Evolutionary conservation across 2,113 vertebrate species (phyloP), one percentile per base, ranked within the genome.

Genomic region (Chionis minor): DNA sequence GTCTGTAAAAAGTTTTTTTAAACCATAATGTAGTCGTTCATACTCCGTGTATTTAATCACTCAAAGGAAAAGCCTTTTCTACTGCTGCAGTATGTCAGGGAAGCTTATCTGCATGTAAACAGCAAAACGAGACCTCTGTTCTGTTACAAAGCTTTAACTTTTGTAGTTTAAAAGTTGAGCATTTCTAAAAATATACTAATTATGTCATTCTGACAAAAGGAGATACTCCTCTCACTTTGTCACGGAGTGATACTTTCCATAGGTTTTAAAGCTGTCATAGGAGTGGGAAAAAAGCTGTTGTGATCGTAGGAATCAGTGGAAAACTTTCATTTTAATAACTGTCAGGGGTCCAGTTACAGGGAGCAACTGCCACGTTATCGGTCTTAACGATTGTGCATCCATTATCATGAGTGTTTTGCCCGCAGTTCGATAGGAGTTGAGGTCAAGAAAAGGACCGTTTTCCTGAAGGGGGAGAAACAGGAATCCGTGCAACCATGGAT

Each of bases 61-160:
- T 94, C 2, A 2, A 85, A 92, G 74, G 28, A 85, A 91, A 94
- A 88, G 56, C 72, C 55, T 74, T 71, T 91, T 42, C 16, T 90
- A 7, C 61, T 89, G 88, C 90, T 95, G 56, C 16, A 56, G 20
- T 33, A 45, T 42, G 54, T 92, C 92, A 96, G 16, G 83, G 83
- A 87, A 89, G 66, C 54, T 95, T 92, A 91, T 92, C 80, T 87
- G 69, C 65, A 15, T 72, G 33, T 79, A 75, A 93, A 88, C 80
- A 92, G 65, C 75, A 71, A 71, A 94, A 59, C 24, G 58, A 62
- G 84, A 49, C 44, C 38, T 75, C 55, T 92, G 23, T 51, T 15
- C 21, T 78, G 35, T 10, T 74, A 66, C 42, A 49, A 1, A 75
- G 52, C 19, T 69, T 69, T 47, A 78, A 84, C 52, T 63, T 81